Conservation (phyloP, 1,140 invertebrate species). For the Drosophila teissieri region DNA sequence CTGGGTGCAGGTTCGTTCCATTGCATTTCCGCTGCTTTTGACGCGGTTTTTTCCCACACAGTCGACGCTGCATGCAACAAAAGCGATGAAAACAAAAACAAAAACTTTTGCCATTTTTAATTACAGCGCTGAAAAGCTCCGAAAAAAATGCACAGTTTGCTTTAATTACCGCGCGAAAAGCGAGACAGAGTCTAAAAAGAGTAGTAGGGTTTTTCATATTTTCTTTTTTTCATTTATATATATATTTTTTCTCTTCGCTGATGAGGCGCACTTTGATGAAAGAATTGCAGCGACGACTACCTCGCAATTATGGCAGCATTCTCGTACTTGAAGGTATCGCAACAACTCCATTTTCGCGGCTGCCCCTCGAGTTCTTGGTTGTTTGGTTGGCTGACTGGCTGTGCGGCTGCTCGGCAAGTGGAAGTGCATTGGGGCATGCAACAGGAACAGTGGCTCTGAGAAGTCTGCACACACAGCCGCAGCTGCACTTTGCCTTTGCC, state of each 20-base stretch:
- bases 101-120: conserved; percentile 81
- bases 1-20: conserved; percentile 34
- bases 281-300: conserved; percentile 65
- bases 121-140: conserved; percentile 79
- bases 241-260: conserved; percentile 44
- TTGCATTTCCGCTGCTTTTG: conserved; percentile 78
- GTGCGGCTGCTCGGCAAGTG: conserved; percentile 71
- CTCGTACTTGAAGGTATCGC: conserved; percentile 66
- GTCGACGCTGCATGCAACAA: conserved; percentile 34
- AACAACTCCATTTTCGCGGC: conserved; percentile 64
- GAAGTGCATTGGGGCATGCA: conserved; percentile 80
- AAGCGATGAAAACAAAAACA: conserved; percentile 50
- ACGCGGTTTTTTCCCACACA: conserved; percentile 68
- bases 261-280: conserved; percentile 81
- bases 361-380: conserved; percentile 60
- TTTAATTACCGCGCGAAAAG: conserved; percentile 75
- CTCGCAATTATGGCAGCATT: conserved; percentile 79
- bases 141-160: conserved; percentile 73
- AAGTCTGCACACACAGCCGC: conserved; percentile 8
- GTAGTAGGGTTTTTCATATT: conserved; percentile 21
- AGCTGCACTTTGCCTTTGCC: conserved; percentile 57
- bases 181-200: conserved; percentile 5
- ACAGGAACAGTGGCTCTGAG: conserved; percentile 24
- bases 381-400: conserved; percentile 54
- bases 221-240: conserved; percentile 4